Evolutionary conservation across 2,113 vertebrate genomes (phyloP), one percentile per base, ranked within the genome.

Genomic region (Arvicanthis niloticus): DNA sequence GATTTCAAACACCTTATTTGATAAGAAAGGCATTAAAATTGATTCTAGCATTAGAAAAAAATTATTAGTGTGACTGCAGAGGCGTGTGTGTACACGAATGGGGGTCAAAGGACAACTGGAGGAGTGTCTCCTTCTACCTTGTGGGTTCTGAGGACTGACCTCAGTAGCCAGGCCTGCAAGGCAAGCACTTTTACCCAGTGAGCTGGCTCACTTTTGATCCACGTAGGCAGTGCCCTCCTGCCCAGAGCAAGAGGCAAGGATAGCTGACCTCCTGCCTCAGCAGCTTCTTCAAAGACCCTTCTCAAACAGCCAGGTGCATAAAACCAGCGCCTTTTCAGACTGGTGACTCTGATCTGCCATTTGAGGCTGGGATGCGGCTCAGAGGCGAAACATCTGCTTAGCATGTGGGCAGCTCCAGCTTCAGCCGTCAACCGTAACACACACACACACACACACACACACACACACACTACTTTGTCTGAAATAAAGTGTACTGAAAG

Each of bases 281-380:
- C 31, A 91, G 15, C 22, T 90, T 62, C 6, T 51, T 48, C 67
- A 45, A 81, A 91, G 78, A n/a, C 60, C 40, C 31, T 68, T 24
- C 45, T 51, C 42, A 15, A 7, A 45, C 45, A 51, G 29, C 17
- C 84, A 82, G 58, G 40, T 45, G 58, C 24, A 31, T 7, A 85
- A 45, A 80, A n/a, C 19, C 78, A 58, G 34, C 37, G 17, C 15
- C 78, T 45, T 95, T 92, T 76, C 81, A 97, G 40, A 91, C 78
- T 91, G 84, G 34, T 84, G 78, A 77, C 51, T 76, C 51, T 76
- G 51, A 93, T 40, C 31, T 22, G 2, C 58, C 9, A n/a, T 51
- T 31, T 16, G 31, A 19, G 11, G n/a, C 40, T 31, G 10, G 19
- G 11, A 21, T 37, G 11, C 12, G 51, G 68, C 53, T 75, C 40